A percentile compares a stretch with the other conserved stretches of the same genome.
Evolutionary conservation across 2,888 invertebrate species (phyloP).

Genomic region (Drosophila flavopinicola): DNA sequence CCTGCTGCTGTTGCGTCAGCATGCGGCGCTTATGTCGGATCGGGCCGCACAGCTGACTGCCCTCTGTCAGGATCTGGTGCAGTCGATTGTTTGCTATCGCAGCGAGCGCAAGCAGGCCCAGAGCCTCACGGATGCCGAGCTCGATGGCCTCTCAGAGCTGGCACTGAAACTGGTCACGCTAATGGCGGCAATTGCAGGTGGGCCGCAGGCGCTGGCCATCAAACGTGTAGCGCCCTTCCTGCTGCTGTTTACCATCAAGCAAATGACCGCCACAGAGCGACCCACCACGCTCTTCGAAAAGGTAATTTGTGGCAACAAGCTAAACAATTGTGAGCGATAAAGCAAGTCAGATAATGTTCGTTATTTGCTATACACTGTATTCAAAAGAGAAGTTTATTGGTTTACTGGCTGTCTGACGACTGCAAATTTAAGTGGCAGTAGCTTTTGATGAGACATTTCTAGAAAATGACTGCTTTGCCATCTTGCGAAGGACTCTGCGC

Average conservation of each 20-base stretch:
- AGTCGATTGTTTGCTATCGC: constrained; percentile 83
- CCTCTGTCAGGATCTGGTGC: constrained; percentile 81
- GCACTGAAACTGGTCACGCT: constrained; percentile 81
- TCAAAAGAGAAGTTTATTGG: too few relatives aligned
- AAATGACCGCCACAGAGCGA: constrained; percentile 82
- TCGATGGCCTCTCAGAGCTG: constrained; percentile 79
- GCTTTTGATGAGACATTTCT: too few relatives aligned
- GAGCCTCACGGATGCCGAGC: constrained; percentile 68
- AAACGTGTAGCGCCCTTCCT: constrained; percentile 83
- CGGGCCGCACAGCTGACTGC: constrained; percentile 81
- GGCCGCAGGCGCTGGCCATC: constrained; percentile 70
- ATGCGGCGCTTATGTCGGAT: constrained; percentile 75
- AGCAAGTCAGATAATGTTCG: too few relatives aligned
- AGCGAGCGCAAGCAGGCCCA: constrained; percentile 77
- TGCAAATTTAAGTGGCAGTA: too few relatives aligned
- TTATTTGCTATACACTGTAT: too few relatives aligned
- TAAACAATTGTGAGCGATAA: too few relatives aligned
- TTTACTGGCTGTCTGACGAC: too few relatives aligned
- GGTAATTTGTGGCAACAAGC: constrained; percentile 54
- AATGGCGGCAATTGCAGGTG: constrained; percentile 72
- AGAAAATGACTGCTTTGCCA: too few relatives aligned
- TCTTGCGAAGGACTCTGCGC: too few relatives aligned
- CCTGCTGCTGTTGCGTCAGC: constrained; percentile 72
- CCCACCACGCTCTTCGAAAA: constrained; percentile 83
- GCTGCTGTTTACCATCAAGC: constrained; percentile 79